Evolutionary conservation across 2,113 vertebrate species (phyloP), one percentile per base, ranked within the genome.

Genomic region (Synodontis membranacea): DNA sequence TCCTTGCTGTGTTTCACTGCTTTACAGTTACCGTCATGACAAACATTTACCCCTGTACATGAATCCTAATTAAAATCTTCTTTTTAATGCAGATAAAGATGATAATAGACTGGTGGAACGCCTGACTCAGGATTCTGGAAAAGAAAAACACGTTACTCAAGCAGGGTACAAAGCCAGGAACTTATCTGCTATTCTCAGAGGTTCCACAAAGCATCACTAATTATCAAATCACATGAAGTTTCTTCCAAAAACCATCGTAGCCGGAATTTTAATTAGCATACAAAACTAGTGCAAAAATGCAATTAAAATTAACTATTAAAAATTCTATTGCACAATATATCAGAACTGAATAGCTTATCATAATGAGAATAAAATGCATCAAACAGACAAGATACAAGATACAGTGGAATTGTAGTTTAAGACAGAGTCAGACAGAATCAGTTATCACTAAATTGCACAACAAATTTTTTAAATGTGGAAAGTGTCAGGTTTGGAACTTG

Each of bases 121-220:
- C 3, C 79, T 92, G 89, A 90, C 81, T 52, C 91, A 93, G 80
- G 94, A 83, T 86, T 79, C 91, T 76, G 91, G 92, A 82, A 68
- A 94, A 90, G 91, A 90, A 58, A 95, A 96, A 89, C 84, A 92
- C 68, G 92, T 94, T 88, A 92, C 90, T 56, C 92, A 90, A 93
- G 84, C 23, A 84, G 46, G 8, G 19, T 39, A 78, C 70, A 42
- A 76, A 50, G 52, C 21, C 52, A 56, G 1, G 3, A 34, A 48
- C 44, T 48, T 48, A 62, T 62, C 15, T 31, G 39, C 31, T 54
- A 28, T 19, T 72, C 66, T 75, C 52, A 15, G 34, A 37, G 44
- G 19, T 56, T 72, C 34, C 12, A 28, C 58, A 72, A 25, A 48
- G 31, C 70, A 84, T 23, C 34, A 34, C 2, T 60, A 34, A 31